Base-by-base conservation (phyloP, 2,113 vertebrate species). In the Heterotilapia buettikoferi region DNA sequence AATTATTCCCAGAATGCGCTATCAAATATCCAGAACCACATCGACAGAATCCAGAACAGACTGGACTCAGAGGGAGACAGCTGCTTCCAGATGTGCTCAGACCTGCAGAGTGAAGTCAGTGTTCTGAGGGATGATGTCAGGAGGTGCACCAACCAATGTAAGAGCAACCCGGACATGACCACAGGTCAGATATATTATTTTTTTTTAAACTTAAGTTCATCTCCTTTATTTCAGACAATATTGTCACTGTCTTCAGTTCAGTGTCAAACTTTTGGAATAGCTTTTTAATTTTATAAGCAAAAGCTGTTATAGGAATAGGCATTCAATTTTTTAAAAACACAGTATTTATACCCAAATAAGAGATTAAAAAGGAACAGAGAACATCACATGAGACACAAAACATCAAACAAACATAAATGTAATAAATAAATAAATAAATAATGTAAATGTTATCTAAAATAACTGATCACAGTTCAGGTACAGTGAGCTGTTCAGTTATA, bases 1-100 rank as follows among this genome's bases (percentile, higher is more conserved):
- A 98, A 98, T 84, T 90, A 96, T 29, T 98, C 98, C 6, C 95
- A 95, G 2, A 54, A 96, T 14, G 91, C 95, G 2, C 92, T 98
- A 36, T 91, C 93, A 3, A 95, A 85, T 5, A 90, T 98, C 87
- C 97, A 97, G 87, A 95, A 76, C 0, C 95, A 95, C 10, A 80
- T 97, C 5, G 54, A 78, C 56, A 85, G 36, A 3, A 82, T 96
- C 7, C 93, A 94, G 43, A 40, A 53, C 33, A 89, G 86, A 43
- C 47, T 96, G 71, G 94, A 96, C 68, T 95, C 93, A 3, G 94
- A 61, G 10, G 68, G 88, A 50, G 92, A 88, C 0, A 45, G 93
- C 61, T 98, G 98, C 68, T 84, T 88, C 3, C 94, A 82, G 4
- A 84, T 93, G 10, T 99, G 98, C 33, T 90, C 96, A 1, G 66